phyloP scores from a whole-genome alignment of 2,888 invertebrate genomes.

The Carcina quercana region DNA sequence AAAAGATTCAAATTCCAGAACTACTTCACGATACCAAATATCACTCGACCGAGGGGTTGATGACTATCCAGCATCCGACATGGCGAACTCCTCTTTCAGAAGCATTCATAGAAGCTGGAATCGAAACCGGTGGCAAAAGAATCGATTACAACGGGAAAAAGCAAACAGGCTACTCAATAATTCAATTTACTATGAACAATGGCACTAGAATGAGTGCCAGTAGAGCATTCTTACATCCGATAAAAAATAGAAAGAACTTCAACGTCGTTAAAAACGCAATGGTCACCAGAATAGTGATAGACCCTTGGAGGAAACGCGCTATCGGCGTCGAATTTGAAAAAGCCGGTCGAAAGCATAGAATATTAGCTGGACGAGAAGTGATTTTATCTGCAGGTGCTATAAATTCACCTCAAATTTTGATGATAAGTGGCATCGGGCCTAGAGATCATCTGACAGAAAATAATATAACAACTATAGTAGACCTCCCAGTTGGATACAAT shows the following conservation, averaged over 20 bases:
- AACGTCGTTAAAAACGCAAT: conserved; percentile 75
- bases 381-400: conserved; percentile 87
- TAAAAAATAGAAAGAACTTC: conserved; percentile 74
- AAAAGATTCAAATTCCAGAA: conserved; percentile 73
- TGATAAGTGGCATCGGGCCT: conserved; percentile 87
- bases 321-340: conserved; percentile 75
- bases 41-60: conserved; percentile 75
- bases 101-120: conserved; percentile 76
- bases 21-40: conserved; percentile 60
- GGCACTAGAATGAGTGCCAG: conserved; percentile 84
- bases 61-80: conserved; percentile 76
- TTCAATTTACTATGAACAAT: conserved; percentile 79
- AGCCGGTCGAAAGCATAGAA: conserved; percentile 48
- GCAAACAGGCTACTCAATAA: conserved; percentile 79
- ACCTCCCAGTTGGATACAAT: conserved; percentile 82
- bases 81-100: conserved; percentile 73
- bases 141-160: conserved; percentile 77
- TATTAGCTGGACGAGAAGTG: conserved; percentile 77
- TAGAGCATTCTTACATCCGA: conserved; percentile 80
- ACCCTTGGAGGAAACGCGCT: conserved; percentile 64
- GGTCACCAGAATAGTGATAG: conserved; percentile 75
- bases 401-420: conserved; percentile 85
- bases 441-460: conserved; percentile 71
- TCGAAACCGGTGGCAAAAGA: conserved; percentile 76
- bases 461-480: conserved; percentile 72